Evolutionary conservation across 2,888 invertebrate genomes (phyloP).

Genomic region (Zhuqinia jingwanae): DNA sequence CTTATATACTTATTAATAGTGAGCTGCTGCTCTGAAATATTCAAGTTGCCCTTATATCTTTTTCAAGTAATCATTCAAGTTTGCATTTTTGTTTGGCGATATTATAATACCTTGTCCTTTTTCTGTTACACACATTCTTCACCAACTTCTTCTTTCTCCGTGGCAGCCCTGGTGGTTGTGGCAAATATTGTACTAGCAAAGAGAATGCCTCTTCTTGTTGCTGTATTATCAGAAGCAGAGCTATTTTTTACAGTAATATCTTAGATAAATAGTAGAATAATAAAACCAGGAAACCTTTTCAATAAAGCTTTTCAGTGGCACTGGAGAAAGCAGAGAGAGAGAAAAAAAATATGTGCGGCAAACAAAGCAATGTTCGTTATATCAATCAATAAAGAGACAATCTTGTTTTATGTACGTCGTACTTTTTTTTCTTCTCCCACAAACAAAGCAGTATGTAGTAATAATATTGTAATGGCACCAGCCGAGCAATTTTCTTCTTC

Average conservation of each 20-base stretch:
- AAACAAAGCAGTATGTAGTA: neutral
- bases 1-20: no score
- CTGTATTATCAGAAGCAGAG: constrained; percentile 36
- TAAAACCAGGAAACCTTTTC: constrained; percentile 16
- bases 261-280: constrained; percentile 44
- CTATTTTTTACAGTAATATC: constrained; percentile 50
- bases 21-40: neutral
- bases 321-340: neutral
- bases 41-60: neutral
- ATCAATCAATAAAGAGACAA: constrained; percentile 33
- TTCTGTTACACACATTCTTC: constrained; percentile 1
- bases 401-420: neutral
- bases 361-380: constrained; percentile 28
- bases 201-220: no score
- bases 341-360: neutral
- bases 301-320: neutral
- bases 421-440: neutral
- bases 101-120: constrained; percentile 32
- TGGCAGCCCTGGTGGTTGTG: constrained; percentile 23
- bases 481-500: neutral
- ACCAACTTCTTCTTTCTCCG: constrained; percentile 25
- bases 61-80: constrained; percentile 58
- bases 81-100: constrained; percentile 46
- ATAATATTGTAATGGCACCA: neutral
- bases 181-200: constrained; percentile 37